Evolutionary conservation across 1,140 invertebrate genomes (phyloP).

Genomic region (Druon quercuslanigerum): DNA sequence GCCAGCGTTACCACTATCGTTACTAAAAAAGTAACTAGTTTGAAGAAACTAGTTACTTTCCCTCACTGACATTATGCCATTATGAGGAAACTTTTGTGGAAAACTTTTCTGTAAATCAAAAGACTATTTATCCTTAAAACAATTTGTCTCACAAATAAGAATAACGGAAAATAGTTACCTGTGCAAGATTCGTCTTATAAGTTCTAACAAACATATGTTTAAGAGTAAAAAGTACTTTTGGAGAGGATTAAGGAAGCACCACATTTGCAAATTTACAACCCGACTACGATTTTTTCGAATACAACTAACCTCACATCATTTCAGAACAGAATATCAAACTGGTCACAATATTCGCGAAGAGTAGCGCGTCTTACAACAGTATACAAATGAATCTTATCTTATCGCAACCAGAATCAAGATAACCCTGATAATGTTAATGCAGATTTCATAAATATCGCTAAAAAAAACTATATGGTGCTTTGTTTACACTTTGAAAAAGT

Average conservation of each 20-base stretch:
- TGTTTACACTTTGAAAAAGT: background rate
- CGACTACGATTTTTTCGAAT: background rate
- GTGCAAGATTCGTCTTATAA: background rate
- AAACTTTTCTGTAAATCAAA: too few relatives aligned
- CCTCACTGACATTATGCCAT: too few relatives aligned
- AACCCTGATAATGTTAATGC: conserved; percentile 24
- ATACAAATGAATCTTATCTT: conserved; percentile 26
- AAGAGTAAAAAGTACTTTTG: background rate
- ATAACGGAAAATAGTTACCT: background rate
- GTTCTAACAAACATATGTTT: conserved; percentile 10
- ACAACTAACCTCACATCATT: conserved; percentile 1
- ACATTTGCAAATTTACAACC: background rate
- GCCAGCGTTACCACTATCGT: too few relatives aligned
- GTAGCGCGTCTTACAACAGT: background rate
- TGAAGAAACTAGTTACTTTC: too few relatives aligned
- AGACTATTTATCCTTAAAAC: too few relatives aligned
- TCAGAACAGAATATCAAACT: background rate
- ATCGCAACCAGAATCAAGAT: conserved; percentile 21
- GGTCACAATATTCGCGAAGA: conserved; percentile 16
- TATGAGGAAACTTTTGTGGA: too few relatives aligned
- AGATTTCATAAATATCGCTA: background rate
- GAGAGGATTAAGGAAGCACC: background rate
- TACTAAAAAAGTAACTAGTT: too few relatives aligned
- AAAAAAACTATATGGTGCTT: background rate
- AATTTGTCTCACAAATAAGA: too few relatives aligned